phyloP scores from a whole-genome alignment of 1,140 invertebrate species.

The Diuraphis noxia region DNA sequence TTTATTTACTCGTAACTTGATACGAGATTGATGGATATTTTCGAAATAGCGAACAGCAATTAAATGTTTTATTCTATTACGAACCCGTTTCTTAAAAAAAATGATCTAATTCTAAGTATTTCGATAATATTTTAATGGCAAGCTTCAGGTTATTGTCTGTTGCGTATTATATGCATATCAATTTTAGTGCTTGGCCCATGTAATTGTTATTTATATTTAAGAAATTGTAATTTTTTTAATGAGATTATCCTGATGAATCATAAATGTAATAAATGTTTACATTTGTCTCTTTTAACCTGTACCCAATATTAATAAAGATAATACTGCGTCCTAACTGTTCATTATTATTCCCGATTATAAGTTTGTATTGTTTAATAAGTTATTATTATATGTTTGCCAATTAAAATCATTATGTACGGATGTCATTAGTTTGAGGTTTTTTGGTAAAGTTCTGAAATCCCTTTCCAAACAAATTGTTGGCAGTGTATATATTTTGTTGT shows the following conservation, averaged over 20 bases:
- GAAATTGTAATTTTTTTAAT: background rate
- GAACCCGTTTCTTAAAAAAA: background rate
- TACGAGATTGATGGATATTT: background rate
- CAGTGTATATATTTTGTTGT: background rate
- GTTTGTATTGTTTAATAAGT: background rate
- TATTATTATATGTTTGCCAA: conserved; percentile 5
- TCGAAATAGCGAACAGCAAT: background rate
- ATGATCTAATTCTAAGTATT: background rate
- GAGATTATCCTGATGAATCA: background rate
- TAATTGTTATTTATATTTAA: background rate
- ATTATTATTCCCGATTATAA: background rate
- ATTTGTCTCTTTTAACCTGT: background rate
- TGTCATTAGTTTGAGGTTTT: background rate
- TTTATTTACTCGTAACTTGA: background rate
- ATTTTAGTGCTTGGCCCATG: background rate
- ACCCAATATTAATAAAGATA: background rate
- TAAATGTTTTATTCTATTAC: background rate
- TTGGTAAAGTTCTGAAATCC: background rate
- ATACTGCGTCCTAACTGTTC: background rate
- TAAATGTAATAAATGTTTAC: background rate
- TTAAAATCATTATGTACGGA: background rate
- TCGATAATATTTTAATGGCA: background rate
- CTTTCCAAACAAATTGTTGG: background rate
- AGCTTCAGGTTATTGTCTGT: background rate
- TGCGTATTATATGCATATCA: background rate